These are phyloP conservation scores for Poecilia wingei DNA, from an alignment of 2,797 vertebrate genomes.

Conservation along the genomic window DNA sequence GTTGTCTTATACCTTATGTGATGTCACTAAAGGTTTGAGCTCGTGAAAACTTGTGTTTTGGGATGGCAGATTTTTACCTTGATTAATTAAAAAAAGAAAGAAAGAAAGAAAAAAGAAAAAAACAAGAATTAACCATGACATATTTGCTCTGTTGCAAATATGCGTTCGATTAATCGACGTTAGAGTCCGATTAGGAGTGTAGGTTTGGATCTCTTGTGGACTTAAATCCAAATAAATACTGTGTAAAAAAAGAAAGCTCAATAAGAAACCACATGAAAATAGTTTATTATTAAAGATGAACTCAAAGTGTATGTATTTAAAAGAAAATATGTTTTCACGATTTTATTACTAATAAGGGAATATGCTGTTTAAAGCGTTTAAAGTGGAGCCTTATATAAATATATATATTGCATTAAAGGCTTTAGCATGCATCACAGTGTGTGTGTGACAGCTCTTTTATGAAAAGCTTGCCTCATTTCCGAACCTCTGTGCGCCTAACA, in stretches of 20 bases:
- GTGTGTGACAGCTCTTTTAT: slow-evolving; percentile 16
- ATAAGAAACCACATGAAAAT: neutral
- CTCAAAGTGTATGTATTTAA: neutral
- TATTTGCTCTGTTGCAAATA: neutral
- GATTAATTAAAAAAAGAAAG: neutral
- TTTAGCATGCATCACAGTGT: slow-evolving; percentile 15
- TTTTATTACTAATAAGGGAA: neutral
- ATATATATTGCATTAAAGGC: neutral
- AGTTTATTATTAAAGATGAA: neutral
- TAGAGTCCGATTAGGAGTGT: neutral
- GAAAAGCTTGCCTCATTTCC: slow-evolving; percentile 25
- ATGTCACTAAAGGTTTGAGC: neutral
- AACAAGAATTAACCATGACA: neutral
- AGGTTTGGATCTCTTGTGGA: neutral
- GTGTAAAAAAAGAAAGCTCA: neutral
- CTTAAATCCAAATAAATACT: neutral
- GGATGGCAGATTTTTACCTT: neutral
- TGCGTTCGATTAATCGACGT: neutral
- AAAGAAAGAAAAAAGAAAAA: neutral
- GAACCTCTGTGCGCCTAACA: slow-evolving; percentile 53
- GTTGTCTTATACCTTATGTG: neutral
- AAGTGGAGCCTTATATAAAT: neutral
- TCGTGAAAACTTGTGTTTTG: neutral
- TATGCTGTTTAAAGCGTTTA: neutral
- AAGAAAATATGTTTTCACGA: neutral